Percentiles rank a stretch among this genome's conserved stretches.
Conservation (phyloP, 2,797 vertebrate species). For the Pitangus sulphuratus region DNA sequence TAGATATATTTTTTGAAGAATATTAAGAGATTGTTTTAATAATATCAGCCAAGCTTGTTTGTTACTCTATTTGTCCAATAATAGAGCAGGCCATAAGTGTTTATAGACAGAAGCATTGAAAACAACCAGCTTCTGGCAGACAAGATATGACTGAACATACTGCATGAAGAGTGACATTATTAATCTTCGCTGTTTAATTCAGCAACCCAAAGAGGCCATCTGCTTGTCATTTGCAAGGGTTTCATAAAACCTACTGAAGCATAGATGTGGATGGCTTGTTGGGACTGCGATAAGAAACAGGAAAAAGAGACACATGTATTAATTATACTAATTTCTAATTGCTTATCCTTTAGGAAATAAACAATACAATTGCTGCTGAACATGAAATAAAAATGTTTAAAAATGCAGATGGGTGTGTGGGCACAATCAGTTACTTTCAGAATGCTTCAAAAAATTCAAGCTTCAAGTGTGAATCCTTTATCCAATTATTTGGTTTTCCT, state of each 20-base stretch:
- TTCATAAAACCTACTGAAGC: conserved; percentile 54
- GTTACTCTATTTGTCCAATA: conserved; percentile 16
- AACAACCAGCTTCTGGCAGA: conserved; percentile 36
- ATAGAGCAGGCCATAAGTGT: conserved; percentile 21
- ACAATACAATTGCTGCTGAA: conserved; percentile 29
- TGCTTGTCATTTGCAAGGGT: conserved; percentile 40
- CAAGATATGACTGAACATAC: conserved; percentile 13
- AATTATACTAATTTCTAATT: conserved; percentile 27
- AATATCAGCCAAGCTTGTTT: neutral
- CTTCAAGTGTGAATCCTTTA: neutral
- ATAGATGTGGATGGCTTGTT: neutral
- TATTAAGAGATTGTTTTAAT: neutral
- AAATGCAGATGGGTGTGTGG: conserved; percentile 41
- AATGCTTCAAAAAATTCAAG: neutral
- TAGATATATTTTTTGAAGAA: neutral
- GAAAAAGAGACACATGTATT: neutral
- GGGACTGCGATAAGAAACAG: neutral
- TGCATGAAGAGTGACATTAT: conserved; percentile 3
- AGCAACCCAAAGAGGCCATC: conserved; percentile 51
- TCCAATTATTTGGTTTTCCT: neutral
- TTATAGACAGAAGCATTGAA: conserved; percentile 15
- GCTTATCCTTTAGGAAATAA: conserved; percentile 48
- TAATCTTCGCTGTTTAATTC: conserved; percentile 32
- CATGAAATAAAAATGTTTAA: conserved; percentile 5
- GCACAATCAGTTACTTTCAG: neutral